Base-by-base conservation (phyloP, 2,113 vertebrate species). In the Pteruthius melanotis region DNA sequence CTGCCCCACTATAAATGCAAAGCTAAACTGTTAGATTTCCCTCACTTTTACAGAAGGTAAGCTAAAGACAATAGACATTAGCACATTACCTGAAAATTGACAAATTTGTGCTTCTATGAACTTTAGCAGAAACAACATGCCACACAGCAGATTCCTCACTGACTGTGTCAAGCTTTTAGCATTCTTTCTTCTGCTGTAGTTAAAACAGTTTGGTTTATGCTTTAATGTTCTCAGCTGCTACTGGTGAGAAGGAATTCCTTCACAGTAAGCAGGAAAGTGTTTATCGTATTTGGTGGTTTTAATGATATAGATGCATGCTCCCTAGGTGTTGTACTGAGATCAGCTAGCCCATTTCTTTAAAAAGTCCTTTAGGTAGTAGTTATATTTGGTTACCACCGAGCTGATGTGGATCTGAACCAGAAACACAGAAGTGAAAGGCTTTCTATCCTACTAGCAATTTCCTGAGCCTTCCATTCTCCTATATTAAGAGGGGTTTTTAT, bases 361-460 rank as follows among this genome's bases (percentile, higher is more conserved):
- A 65, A 88, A 59, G 37, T 94, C 44, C 37, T 93, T 88, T 94
- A 89, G 75, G 60, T 93, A 61, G 64, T 90, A 78, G 85, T 89
- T 94, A 56, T 78, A 78, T 90, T 88, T 93, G 79, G 93, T 92
- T 91, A 91, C 75, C 65, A 90, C 79, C 9, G 26, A 78, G 76
- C 49, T 93, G 76, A 80, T 94, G 65, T 83, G 90, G 59, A 92
- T 92, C 93, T 90, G 95, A 92, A 96, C 90, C 93, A 97, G 90
- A 94, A 92, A 91, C 83, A 83, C 52, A 94, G 68, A 95, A 95
- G 76, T 89, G 83, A 95, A 96, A 90, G 69, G 37, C 69, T 87
- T 93, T 93, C 87, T 93, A 83, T 91, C 90, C 66, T 90, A 89
- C 60, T 93, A 88, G 94, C 93, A 96, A 95, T 93, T 96, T 96